Percentiles rank a stretch among this genome's conserved stretches.
phyloP scores from a whole-genome alignment of 1,140 invertebrate species.

The Drosophila miranda region DNA sequence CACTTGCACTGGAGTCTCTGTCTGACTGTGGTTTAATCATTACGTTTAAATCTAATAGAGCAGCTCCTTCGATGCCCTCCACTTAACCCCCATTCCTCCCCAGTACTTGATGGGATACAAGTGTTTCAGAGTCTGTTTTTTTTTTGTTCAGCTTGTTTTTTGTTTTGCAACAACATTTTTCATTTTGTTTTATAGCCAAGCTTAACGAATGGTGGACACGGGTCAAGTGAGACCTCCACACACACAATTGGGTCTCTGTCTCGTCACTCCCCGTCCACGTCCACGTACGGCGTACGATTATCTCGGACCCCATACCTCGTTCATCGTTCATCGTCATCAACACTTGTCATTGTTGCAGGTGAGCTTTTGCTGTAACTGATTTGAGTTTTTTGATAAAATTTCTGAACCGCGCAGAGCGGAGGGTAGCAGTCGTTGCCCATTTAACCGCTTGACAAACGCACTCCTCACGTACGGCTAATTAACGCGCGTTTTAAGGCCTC shows the following conservation, averaged over 20 bases:
- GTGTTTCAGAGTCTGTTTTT: constrained; percentile 25
- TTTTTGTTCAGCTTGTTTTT: constrained; percentile 5
- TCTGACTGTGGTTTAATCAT: constrained; percentile 62
- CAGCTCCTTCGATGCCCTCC: constrained; percentile 15
- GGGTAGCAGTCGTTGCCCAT: constrained; percentile 39
- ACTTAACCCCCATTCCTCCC: background rate
- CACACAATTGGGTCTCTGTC: constrained; percentile 23
- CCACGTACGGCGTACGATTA: constrained; percentile 14
- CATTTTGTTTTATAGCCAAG: constrained; percentile 72
- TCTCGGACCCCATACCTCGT: constrained; percentile 35
- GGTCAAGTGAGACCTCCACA: constrained; percentile 57
- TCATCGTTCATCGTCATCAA: constrained; percentile 43
- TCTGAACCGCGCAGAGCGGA: constrained; percentile 27
- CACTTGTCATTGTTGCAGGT: constrained; percentile 78
- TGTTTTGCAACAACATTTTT: constrained; percentile 74
- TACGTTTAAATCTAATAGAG: constrained; percentile 75
- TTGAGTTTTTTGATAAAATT: constrained; percentile 66
- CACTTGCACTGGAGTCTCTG: constrained; percentile 32
- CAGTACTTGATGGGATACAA: constrained; percentile 37
- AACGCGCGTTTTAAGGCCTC: constrained; percentile 64
- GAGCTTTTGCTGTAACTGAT: constrained; percentile 63
- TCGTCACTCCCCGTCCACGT: constrained; percentile 25
- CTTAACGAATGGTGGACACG: constrained; percentile 42
- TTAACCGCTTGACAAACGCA: constrained; percentile 65
- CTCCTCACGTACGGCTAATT: constrained; percentile 76